A percentile compares a stretch with the other conserved stretches of the same genome.
Conservation (phyloP, 2,113 vertebrate genomes). For the Gymnogyps californianus region DNA sequence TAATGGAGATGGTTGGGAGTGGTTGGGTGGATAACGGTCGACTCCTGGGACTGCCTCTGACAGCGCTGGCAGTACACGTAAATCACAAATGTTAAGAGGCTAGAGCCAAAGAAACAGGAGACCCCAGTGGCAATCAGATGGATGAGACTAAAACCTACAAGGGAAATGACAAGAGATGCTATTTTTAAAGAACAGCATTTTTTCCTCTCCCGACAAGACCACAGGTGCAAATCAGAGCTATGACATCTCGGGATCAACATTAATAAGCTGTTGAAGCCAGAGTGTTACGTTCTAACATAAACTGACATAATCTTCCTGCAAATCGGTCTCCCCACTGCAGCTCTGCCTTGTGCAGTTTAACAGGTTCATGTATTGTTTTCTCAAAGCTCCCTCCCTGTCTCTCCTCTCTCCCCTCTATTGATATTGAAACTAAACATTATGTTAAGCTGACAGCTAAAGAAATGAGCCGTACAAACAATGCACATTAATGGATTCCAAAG, state of each 20-base stretch:
- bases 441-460: slow-evolving; percentile 68
- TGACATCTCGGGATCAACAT: neutral
- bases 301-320: slow-evolving; percentile 42
- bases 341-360: slow-evolving; percentile 49
- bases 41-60: slow-evolving; percentile 94
- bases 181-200: neutral
- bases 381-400: slow-evolving; percentile 40
- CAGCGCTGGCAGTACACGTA: slow-evolving; percentile 94
- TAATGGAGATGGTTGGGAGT: slow-evolving; percentile 98
- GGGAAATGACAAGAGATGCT: slow-evolving; percentile 9
- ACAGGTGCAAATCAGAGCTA: slow-evolving; percentile 40
- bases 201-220: neutral
- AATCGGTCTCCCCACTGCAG: slow-evolving; percentile 3
- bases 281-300: slow-evolving; percentile 1
- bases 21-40: slow-evolving; percentile 92
- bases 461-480: slow-evolving; percentile 61
- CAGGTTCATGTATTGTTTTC: slow-evolving; percentile 51
- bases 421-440: slow-evolving; percentile 67
- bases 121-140: slow-evolving; percentile 94
- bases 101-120: slow-evolving; percentile 94
- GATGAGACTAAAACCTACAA: slow-evolving; percentile 89
- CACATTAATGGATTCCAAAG: slow-evolving; percentile 53
- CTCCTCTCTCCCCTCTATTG: slow-evolving; percentile 46
- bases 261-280: slow-evolving; percentile 44
- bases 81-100: slow-evolving; percentile 91